phyloP scores from a whole-genome alignment of 2,888 invertebrate genomes.

The Amblyteles armatorius region DNA sequence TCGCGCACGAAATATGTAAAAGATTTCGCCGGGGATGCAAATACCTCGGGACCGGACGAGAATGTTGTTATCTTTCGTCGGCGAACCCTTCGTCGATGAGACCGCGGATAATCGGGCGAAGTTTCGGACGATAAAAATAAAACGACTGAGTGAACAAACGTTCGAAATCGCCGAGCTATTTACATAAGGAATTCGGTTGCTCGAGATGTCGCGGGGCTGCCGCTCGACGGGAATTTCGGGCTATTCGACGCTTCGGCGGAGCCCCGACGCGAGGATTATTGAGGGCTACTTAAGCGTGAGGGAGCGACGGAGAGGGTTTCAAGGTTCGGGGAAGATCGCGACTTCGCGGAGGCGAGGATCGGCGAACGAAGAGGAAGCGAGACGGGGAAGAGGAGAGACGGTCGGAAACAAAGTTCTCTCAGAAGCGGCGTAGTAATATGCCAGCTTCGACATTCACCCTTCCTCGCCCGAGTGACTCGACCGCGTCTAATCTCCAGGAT shows the following conservation, averaged over 20 bases:
- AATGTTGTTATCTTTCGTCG: slow-evolving; percentile 2
- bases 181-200: slow-evolving; percentile 50
- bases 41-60: neutral
- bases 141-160: slow-evolving; percentile 33
- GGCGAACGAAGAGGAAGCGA: neutral
- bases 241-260: slow-evolving; percentile 38
- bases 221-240: slow-evolving; percentile 44
- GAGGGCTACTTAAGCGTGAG: slow-evolving; percentile 44
- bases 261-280: slow-evolving; percentile 53
- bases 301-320: slow-evolving; percentile 20
- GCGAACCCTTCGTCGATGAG: neutral
- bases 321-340: slow-evolving; percentile 5
- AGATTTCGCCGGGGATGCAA: slow-evolving; percentile 25
- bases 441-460: slow-evolving; percentile 52
- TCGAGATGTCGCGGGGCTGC: slow-evolving; percentile 10
- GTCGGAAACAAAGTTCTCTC: slow-evolving; percentile 56
- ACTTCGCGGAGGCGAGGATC: neutral
- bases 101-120: neutral
- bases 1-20: slow-evolving; percentile 43
- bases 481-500: slow-evolving; percentile 61
- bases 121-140: neutral
- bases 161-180: slow-evolving; percentile 41
- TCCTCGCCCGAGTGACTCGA: slow-evolving; percentile 49
- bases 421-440: slow-evolving; percentile 37
- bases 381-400: slow-evolving; percentile 31